Evolutionary conservation across 2,888 invertebrate genomes (phyloP), one percentile per base, ranked within the genome.

Genomic region (Apomyelois bistriatella): DNA sequence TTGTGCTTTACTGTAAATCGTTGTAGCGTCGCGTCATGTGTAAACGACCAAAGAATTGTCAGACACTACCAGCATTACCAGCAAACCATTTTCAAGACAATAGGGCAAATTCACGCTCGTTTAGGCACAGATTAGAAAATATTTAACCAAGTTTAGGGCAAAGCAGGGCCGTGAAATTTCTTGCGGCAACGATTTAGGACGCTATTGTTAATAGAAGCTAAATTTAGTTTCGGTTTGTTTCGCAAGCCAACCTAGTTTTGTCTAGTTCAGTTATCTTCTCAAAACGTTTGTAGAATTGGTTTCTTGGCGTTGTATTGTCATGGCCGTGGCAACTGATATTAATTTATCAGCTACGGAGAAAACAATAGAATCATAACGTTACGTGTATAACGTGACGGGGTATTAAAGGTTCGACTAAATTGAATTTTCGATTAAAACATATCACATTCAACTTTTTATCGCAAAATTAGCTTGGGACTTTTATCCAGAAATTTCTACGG

Each of bases 101-200:
- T 7, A 35, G 30, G 30, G 9, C 30, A 13, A 10, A 10, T 46
- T 15, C 32, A 32, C 32, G 32, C 15, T 46, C 1, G 16, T 40
- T 35, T 3, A 32, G 15, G 7, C 13, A 46, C 16, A 32, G 32
- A 46, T 32, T 46, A 16, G 22, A 37, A 35, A 47, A 37, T 22
- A 22, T 48, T 52, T 37, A 22, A 35, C 43, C 17, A 17, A 36
- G 47, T 50, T 52, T 48, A 47, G 46, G 53, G 38, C 56, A 54
- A 56, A 52, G 32, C 56, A 54, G 54, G 53, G 56, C 48, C 56
- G 48, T 47, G 41, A 37, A 47, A 32, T 35, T 42, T 30, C 12
- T 12, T 22, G 42, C 15, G 22, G 36, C 15, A 15, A 22, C 46
- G 46, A 32, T 42, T 13, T 48, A 52, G 48, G 22, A 43, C 52